Evolutionary conservation across 1,140 invertebrate species (phyloP).

Genomic region (Conus ventricosus): DNA sequence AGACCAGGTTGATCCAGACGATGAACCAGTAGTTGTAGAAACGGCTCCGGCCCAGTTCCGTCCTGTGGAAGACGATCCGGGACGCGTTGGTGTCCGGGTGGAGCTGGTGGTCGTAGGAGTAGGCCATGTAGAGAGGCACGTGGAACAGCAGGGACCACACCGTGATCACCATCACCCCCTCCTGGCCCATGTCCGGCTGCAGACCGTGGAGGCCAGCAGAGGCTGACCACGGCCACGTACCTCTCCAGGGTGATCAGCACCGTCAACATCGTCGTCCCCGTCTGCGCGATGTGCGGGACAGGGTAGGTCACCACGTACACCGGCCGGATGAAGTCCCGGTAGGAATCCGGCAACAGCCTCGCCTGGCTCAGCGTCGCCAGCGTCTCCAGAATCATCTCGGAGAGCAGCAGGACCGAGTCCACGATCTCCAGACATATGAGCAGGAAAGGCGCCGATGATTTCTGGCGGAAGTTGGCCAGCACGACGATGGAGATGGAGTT

Average conservation of each 20-base stretch:
- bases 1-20: conserved; percentile 42
- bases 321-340: conserved; percentile 31
- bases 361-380: conserved; percentile 31
- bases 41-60: conserved; percentile 32
- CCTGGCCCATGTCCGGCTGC: conserved; percentile 28
- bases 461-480: conserved; percentile 36
- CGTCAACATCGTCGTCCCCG: conserved; percentile 36
- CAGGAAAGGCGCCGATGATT: conserved; percentile 41
- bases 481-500: conserved; percentile 44
- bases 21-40: conserved; percentile 40
- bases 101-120: neutral
- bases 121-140: conserved; percentile 39
- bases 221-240: conserved; percentile 41
- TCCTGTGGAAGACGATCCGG: conserved; percentile 29
- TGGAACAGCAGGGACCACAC: conserved; percentile 35
- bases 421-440: conserved; percentile 43
- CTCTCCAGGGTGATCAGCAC: conserved; percentile 44
- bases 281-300: conserved; percentile 41
- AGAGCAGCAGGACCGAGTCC: conserved; percentile 43
- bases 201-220: conserved; percentile 32
- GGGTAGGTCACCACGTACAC: conserved; percentile 36
- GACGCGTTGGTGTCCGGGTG: conserved; percentile 23
- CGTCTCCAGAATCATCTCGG: conserved; percentile 45
- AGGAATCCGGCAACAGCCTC: conserved; percentile 17
- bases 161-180: conserved; percentile 26